Evolutionary conservation across 2,797 vertebrate genomes (phyloP), one percentile per base, ranked within the genome.

Genomic region (Sebastes hopkinsi): DNA sequence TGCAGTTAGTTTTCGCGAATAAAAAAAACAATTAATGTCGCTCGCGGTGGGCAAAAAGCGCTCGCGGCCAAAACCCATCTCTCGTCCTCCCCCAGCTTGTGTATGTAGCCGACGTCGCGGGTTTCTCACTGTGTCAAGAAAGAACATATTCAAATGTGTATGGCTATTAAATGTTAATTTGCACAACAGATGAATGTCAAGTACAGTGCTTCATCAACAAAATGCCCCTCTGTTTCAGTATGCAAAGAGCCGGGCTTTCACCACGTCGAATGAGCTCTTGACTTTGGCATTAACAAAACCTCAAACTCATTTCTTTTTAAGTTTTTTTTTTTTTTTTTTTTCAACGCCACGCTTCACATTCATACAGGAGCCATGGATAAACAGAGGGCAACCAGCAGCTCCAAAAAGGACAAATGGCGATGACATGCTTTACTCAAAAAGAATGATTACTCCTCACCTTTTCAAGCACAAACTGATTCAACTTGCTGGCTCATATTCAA

Each of bases 131-230:
- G 89, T 83, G 89, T 94, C 88, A 87, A 80, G 83, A 93, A 89
- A 73, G 81, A 92, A 86, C 85, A 93, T 91, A 94, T 94, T 94
- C 88, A 93, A 94, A 94, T 94, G 91, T 81, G 90, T 81, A 78
- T 88, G 90, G 93, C 90, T 94, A 94, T 95, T 94, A 95, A 94
- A 94, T 92, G 92, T 92, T 94, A 93, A 94, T 94, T 94, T 95
- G 89, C 92, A 91, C 91, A 93, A 93, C 91, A 93, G 90, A 94
- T 92, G 92, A 94, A 92, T 82, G 90, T 84, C 85, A 93, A 92
- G 89, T 91, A 80, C 36, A 67, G 84, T 50, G 75, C 85, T 94
- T 92, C 88, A 91, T 94, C 93, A 94, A 90, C 79, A 78, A 87
- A 93, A 92, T 92, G 88, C 59, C 86, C 86, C 87, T 88, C 82